phyloP scores from a whole-genome alignment of 2,888 invertebrate genomes.

The Euplagia quadripunctaria region DNA sequence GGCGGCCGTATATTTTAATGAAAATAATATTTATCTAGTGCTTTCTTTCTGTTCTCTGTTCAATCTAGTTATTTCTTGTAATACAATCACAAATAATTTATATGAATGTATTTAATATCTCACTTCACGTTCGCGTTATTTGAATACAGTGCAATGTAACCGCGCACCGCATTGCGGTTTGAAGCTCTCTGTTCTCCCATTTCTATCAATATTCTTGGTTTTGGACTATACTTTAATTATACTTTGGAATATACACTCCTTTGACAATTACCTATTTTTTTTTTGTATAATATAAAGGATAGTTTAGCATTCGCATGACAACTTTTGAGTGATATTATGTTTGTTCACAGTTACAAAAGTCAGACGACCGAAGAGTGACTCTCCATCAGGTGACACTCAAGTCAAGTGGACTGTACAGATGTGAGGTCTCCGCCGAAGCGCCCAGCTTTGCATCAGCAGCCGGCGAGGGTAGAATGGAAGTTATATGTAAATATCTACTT shows the following conservation, averaged over 20 bases:
- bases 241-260: neutral
- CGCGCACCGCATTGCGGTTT: neutral
- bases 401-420: constrained; percentile 91
- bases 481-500: constrained; percentile 90
- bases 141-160: neutral
- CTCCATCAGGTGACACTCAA: constrained; percentile 90
- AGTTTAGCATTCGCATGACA: neutral
- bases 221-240: neutral
- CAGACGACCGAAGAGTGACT: constrained; percentile 90
- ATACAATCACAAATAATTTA: too few relatives aligned
- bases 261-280: too few relatives aligned
- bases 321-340: neutral
- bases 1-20: too few relatives aligned
- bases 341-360: constrained; percentile 88
- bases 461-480: constrained; percentile 92
- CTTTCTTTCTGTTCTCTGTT: too few relatives aligned
- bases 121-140: too few relatives aligned
- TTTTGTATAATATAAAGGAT: too few relatives aligned
- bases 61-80: too few relatives aligned
- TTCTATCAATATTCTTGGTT: neutral
- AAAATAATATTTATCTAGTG: too few relatives aligned
- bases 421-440: constrained; percentile 93
- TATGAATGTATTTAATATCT: too few relatives aligned
- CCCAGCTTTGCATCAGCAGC: constrained; percentile 92
- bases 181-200: neutral